Conservation (phyloP, 2,888 invertebrate species). For the Andrena marginata region DNA sequence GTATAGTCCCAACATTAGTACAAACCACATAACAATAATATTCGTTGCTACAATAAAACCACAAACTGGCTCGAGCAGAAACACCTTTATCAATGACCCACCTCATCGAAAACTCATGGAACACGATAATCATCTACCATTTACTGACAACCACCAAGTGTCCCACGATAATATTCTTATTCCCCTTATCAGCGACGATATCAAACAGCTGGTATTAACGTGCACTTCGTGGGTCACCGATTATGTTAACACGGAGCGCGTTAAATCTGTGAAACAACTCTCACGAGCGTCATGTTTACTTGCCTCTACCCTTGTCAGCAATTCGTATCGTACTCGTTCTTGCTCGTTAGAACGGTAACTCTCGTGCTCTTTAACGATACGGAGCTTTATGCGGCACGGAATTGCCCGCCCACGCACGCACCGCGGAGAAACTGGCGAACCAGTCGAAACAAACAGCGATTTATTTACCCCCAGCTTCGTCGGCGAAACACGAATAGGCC, state of each 20-base stretch:
- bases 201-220: not conserved
- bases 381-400: conserved; percentile 27
- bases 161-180: not conserved
- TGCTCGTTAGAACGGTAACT: conserved; percentile 20
- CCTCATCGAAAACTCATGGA: not conserved
- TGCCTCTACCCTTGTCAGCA: conserved; percentile 17
- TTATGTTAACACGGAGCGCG: conserved; percentile 9
- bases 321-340: conserved; percentile 28
- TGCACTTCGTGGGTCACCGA: not conserved
- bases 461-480: not conserved
- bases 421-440: not conserved
- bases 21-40: too few relatives aligned
- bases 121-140: not conserved
- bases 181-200: not conserved
- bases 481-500: not conserved
- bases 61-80: too few relatives aligned
- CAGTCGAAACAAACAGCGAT: conserved; percentile 6
- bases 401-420: conserved; percentile 33
- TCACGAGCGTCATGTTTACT: conserved; percentile 22
- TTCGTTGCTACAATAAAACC: too few relatives aligned
- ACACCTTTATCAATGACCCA: not conserved
- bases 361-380: conserved; percentile 19
- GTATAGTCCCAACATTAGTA: too few relatives aligned
- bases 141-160: not conserved
- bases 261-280: conserved; percentile 10